phyloP scores from a whole-genome alignment of 2,113 vertebrate genomes.

The Lepisosteus osseus region DNA sequence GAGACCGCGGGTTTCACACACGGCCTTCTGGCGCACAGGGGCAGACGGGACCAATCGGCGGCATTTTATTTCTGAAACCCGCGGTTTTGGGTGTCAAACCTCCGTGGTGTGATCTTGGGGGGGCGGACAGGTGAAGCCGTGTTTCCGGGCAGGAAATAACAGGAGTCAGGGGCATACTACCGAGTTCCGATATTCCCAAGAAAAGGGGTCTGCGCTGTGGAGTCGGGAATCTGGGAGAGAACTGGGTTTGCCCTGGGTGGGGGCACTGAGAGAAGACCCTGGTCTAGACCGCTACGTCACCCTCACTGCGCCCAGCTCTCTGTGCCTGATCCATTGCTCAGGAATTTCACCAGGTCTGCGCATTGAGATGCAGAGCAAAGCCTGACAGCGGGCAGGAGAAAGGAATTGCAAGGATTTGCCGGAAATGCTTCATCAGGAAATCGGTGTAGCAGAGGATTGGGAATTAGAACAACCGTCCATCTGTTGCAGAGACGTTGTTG shows the following conservation, averaged over 20 bases:
- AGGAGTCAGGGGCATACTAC: neutral
- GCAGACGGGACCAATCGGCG: conserved; percentile 20
- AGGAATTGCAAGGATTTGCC: neutral
- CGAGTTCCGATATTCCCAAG: neutral
- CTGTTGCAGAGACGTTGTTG: neutral
- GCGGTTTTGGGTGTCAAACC: conserved; percentile 18
- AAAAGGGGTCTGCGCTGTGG: conserved; percentile 9
- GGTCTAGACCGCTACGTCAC: conserved; percentile 19
- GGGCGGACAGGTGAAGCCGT: conserved; percentile 17
- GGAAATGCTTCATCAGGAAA: conserved; percentile 3
- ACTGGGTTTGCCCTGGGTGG: neutral
- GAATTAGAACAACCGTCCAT: neutral
- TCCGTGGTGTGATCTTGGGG: conserved; percentile 23
- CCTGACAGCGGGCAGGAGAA: neutral
- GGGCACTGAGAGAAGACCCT: conserved; percentile 26
- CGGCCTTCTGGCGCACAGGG: conserved; percentile 9
- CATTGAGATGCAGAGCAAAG: neutral
- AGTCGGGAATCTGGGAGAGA: neutral
- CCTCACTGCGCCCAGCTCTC: neutral
- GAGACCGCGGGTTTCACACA: conserved; percentile 28
- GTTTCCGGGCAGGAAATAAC: neutral
- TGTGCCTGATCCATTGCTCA: conserved; percentile 3
- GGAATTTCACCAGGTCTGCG: conserved; percentile 6
- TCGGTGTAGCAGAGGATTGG: neutral
- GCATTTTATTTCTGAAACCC: conserved; percentile 16